Base-by-base conservation (phyloP, 2,888 invertebrate species). In the Myathropa florea region DNA sequence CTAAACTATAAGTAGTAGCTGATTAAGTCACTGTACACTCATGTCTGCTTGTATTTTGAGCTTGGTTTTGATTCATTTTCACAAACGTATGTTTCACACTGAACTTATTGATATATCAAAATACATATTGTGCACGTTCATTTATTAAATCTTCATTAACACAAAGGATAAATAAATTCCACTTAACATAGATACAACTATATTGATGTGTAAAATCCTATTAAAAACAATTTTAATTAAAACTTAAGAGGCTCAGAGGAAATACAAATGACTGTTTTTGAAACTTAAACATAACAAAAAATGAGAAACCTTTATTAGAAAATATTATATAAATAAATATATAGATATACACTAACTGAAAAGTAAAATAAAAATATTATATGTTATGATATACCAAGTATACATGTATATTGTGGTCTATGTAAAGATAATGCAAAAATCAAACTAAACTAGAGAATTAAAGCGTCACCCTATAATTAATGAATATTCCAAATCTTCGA, bases 191-290 rank as follows among this genome's bases (percentile, higher is more conserved):
- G 21, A 26, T 64, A 24, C 57, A 24, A 7, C 59, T 39, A 68
- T 77, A 60, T 82, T 26, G 23, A 78, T 82, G 77, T 73, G 21
- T 73, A 55, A 30, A 65, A 71, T n/a, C 39, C 61, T 63, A 46
- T 57, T 60, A 30, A 63, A 26, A 60, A 55, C 39, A 10, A 70
- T 68, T 68, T 80, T 81, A 76, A 76, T 82, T 82, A 70, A 70
- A 77, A 82, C 64, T 64, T 85, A 83, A 79, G 82, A 83, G 86
- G 86, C 86, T 86, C 86, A 86, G 86, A 86, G 86, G 86, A 86
- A 86, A 86, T 83, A 83, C 78, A 86, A 83, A 83, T 86, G 86
- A 86, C 86, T 86, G 86, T 86, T 86, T 86, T 86, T 83, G 63
- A 76, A 86, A 86, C 63, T 61, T 77, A 23, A 70, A 46, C 46